These are phyloP conservation scores for Cenopis cana DNA, from an alignment of 2,888 invertebrate genomes.

Conservation along the genomic window DNA sequence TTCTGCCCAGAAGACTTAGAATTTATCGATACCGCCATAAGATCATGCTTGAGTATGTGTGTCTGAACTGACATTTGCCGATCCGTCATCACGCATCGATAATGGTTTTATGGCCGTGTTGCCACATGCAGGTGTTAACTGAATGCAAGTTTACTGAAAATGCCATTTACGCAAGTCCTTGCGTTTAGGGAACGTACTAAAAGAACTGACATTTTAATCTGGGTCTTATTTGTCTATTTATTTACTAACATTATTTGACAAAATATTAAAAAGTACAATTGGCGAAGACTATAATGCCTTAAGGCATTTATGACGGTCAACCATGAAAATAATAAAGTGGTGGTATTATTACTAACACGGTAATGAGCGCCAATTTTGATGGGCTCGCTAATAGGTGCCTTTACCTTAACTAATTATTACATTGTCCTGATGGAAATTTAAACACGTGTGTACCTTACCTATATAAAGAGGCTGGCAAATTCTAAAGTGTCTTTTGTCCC, in stretches of 20 bases:
- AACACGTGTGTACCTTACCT: neutral
- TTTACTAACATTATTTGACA: too few relatives aligned
- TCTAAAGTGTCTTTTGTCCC: neutral
- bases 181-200: neutral
- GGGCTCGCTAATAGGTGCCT: too few relatives aligned
- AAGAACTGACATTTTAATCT: neutral
- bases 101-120: constrained; percentile 12
- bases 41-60: neutral
- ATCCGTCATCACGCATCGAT: constrained; percentile 14
- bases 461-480: neutral
- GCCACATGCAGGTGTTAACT: constrained; percentile 13
- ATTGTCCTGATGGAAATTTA: too few relatives aligned
- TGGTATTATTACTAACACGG: too few relatives aligned
- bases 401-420: too few relatives aligned
- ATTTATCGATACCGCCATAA: neutral
- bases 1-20: neutral
- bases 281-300: too few relatives aligned
- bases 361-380: too few relatives aligned
- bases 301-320: too few relatives aligned
- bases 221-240: too few relatives aligned
- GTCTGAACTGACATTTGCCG: constrained; percentile 23
- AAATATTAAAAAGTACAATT: too few relatives aligned
- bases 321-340: too few relatives aligned
- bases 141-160: constrained; percentile 19
- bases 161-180: constrained; percentile 14